Base-by-base conservation (phyloP, 2,797 vertebrate species). In the Staurois parvus region DNA sequence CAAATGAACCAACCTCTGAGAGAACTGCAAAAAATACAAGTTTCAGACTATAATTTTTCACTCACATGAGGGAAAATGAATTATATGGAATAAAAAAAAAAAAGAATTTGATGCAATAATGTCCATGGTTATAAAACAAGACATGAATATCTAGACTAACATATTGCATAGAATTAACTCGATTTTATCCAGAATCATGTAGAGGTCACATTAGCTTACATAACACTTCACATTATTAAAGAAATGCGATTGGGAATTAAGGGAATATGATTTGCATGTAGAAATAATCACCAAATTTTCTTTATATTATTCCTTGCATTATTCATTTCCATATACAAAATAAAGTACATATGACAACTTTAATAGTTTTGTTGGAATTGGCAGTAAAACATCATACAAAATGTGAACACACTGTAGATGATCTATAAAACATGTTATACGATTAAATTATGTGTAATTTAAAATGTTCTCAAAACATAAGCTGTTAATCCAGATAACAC, bases 41-140 rank as follows among this genome's bases (percentile, higher is more conserved):
- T 24, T 40, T 40, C 72, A 73, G n/a, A 19, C 32, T 73, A 40
- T 37, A 73, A 37, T 73, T 73, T 73, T 73, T 73, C 34, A 40
- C 40, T 73, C 37, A 73, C 24, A 40, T 42, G 37, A 4, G n/a
- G n/a, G 24, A 73, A 26, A 73, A 40, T 73, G 72, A 12, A 40
- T 37, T 37, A 73, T 15, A 40, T 45, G 11, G 64, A 29, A 29
- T 13, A 29, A 66, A 66, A 29, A 17, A 26, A n/a, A 64, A 29
- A 6, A 59, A 59, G 21, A 59, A 59, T 59, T 59, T 59, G 52
- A 24, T 59, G 21, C 4, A 59, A 59, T 59, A 59, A 24, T 59
- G 21, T 59, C 21, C 52, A 59, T 59, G 52, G 52, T 59, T 59
- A 24, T 59, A 24, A 59, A 19, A 24, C 52, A 52, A 52, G 48